Conservation (phyloP, 2,797 vertebrate genomes). For the Pseudopleuronectes americanus region DNA sequence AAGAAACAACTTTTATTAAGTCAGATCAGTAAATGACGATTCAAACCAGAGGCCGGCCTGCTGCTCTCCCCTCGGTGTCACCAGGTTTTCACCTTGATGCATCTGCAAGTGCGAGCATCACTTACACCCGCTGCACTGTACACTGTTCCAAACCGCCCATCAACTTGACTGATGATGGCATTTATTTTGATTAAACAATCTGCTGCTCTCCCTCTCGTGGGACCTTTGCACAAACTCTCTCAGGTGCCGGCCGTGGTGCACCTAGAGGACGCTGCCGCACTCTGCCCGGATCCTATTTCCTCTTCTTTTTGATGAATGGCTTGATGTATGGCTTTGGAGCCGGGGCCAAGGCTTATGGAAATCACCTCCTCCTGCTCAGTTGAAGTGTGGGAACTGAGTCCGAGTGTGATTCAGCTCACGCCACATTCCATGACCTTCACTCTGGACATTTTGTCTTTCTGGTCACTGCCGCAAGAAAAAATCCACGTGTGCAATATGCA, state of each 20-base stretch:
- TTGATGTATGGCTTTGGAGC: conserved; percentile 51
- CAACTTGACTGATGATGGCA: conserved; percentile 48
- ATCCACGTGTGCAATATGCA: conserved; percentile 7
- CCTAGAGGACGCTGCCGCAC: conserved; percentile 44
- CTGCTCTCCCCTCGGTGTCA: conserved; percentile 1
- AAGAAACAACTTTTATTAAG: too few species aligned
- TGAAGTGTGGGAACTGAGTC: conserved; percentile 51
- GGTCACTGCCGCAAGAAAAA: conserved; percentile 29
- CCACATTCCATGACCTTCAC: conserved; percentile 57
- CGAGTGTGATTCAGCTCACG: conserved; percentile 31
- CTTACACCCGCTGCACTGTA: conserved; percentile 38
- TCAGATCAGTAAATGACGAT: too few species aligned
- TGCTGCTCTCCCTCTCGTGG: conserved; percentile 8
- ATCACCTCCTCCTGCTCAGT: conserved; percentile 42
- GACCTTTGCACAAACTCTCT: conserved; percentile 27
- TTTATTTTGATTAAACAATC: conserved; percentile 63
- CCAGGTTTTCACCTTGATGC: conserved; percentile 36
- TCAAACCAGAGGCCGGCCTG: not conserved
- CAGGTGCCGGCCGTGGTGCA: conserved; percentile 27
- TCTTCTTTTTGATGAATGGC: conserved; percentile 48
- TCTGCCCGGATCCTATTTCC: conserved; percentile 31
- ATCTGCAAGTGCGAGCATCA: conserved; percentile 25
- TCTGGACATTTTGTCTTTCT: conserved; percentile 14
- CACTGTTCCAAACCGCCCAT: conserved; percentile 53
- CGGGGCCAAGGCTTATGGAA: conserved; percentile 67